Base-by-base conservation (phyloP, 2,888 invertebrate genomes). In the Cerceris ruficornis region DNA sequence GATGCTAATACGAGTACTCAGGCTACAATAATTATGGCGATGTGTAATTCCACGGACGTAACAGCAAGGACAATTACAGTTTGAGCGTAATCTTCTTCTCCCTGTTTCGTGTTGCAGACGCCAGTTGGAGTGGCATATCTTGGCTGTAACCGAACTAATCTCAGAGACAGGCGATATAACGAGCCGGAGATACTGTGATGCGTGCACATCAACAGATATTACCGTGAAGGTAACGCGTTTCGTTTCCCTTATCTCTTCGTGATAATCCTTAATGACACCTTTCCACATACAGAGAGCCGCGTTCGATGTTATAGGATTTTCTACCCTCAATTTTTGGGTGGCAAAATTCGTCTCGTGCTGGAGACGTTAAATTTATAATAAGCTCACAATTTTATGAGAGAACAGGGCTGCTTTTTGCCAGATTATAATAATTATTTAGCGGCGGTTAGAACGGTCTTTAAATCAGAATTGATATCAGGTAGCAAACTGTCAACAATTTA, bases 191-290 rank as follows among this genome's bases (percentile, higher is more conserved):
- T 73, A 73, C 65, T 15, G 57, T 67, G 80, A 75, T 67, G 67
- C 75, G 65, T 69, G 62, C 75, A 68, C 46, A 66, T 70, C 68
- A 79, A 66, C 79, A 61, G 80, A 74, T 71, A 80, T 80, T 69
- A 78, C 65, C 17, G 42, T 13, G 58, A 55, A 52, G 43, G 39
- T 15, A 72, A 69, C 71, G 58, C 66, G 59, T 67, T 64, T 69
- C 66, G 62, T 50, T 14, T 46, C 15, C 57, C 72, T 77, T 77
- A 72, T 77, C 77, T 39, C 42, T 11, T 60, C 59, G n/a, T 17
- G 58, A 28, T 28, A 28, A 28, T 28, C 28, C 28, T 28, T 28
- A 28, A 28, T 28, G 28, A 28, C 28, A 28, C 28, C 28, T 28
- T 28, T 28, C 28, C 4, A 28, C 28, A 28, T 28, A n/a, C n/a